Percentiles rank a stretch among this genome's conserved stretches.
These are phyloP conservation scores for Tauraco hartlaubi DNA, from an alignment of 2,797 vertebrate genomes.

Conservation along the genomic window DNA sequence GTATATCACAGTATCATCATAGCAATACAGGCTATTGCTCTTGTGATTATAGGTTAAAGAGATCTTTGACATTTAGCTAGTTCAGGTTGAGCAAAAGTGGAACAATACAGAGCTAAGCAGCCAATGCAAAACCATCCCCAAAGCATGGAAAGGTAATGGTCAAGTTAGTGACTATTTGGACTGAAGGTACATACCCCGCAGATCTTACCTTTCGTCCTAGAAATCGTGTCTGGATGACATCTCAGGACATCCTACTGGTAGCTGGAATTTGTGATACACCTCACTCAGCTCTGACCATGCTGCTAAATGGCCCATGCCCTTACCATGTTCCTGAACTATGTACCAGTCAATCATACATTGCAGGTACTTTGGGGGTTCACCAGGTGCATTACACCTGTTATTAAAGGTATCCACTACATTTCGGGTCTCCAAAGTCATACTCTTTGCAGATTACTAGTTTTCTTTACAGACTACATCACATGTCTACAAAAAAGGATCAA, in stretches of 20 bases:
- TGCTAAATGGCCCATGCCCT: not conserved
- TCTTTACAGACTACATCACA: not conserved
- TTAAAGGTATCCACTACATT: not conserved
- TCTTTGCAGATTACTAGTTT: not conserved
- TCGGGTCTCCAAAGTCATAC: not conserved
- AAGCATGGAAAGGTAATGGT: not conserved
- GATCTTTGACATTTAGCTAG: not conserved
- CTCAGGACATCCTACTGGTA: not conserved
- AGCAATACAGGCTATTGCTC: not conserved
- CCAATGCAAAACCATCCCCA: not conserved
- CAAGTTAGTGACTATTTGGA: not conserved
- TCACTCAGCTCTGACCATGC: not conserved
- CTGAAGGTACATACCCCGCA: not conserved
- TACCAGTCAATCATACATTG: not conserved
- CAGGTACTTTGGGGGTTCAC: not conserved
- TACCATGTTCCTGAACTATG: not conserved
- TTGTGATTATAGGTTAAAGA: not conserved
- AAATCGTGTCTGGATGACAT: not conserved
- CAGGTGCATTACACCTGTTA: not conserved
- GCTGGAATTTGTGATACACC: not conserved
- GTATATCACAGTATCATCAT: not conserved
- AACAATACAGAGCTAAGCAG: not conserved
- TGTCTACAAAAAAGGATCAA: not conserved
- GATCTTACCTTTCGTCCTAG: not conserved
- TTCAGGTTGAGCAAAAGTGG: not conserved